phyloP scores from a whole-genome alignment of 2,888 invertebrate genomes.

The Brachycybe producta region DNA sequence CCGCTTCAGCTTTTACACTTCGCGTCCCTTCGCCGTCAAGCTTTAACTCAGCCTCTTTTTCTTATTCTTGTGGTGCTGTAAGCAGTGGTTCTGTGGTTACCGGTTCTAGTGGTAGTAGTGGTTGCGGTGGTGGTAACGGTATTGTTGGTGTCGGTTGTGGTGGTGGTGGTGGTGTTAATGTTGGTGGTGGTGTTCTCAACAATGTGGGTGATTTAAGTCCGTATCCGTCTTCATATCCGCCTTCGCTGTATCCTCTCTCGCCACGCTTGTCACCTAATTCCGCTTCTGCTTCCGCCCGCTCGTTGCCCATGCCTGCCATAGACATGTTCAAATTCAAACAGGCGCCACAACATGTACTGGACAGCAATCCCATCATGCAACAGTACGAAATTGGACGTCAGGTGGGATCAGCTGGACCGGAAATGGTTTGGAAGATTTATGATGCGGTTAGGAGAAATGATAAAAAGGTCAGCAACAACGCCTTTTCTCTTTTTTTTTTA shows the following conservation, averaged over 20 bases:
- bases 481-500: background rate
- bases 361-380: constrained; percentile 58
- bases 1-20: no score
- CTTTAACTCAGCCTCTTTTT: no score
- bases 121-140: background rate
- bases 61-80: no score
- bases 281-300: background rate
- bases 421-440: constrained; percentile 80
- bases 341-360: constrained; percentile 27
- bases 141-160: background rate
- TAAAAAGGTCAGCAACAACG: constrained; percentile 55
- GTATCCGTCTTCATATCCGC: background rate
- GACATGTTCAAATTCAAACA: constrained; percentile 61
- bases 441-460: constrained; percentile 79
- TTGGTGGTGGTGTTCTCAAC: no score
- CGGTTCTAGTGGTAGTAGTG: background rate
- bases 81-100: no score
- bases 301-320: constrained; percentile 31
- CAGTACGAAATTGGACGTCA: constrained; percentile 77
- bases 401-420: constrained; percentile 67
- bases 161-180: background rate
- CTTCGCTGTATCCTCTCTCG: background rate
- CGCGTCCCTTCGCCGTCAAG: no score
- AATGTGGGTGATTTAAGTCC: no score
- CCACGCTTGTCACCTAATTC: background rate